Evolutionary conservation across 2,797 vertebrate genomes (phyloP).

Genomic region (Danio tinwini): DNA sequence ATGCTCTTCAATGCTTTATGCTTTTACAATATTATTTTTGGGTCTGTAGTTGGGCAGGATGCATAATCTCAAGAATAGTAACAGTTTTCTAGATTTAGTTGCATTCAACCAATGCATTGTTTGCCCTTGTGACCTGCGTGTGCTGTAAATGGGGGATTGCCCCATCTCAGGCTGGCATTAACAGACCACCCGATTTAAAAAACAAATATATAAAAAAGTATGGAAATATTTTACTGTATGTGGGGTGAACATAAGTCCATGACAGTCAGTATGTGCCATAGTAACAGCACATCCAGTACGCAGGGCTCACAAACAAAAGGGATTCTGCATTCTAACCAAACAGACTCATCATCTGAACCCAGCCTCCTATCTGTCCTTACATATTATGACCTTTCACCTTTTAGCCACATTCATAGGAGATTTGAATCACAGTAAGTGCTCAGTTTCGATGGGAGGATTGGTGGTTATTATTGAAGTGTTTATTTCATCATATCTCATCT

Average conservation of each 20-base stretch:
- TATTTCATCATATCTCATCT: conserved; percentile 46
- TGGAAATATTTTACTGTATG: not conserved
- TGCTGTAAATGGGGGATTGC: conserved; percentile 26
- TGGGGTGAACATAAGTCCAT: not conserved
- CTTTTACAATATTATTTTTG: conserved; percentile 58
- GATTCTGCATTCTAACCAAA: conserved; percentile 55
- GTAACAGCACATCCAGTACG: conserved; percentile 26
- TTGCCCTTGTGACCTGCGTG: conserved; percentile 39
- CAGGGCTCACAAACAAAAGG: conserved; percentile 39
- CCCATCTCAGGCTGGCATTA: conserved; percentile 15
- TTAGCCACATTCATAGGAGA: conserved; percentile 28
- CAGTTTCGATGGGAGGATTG: not conserved
- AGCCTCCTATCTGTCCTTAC: conserved; percentile 9
- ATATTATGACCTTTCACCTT: conserved; percentile 33
- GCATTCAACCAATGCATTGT: conserved; percentile 30
- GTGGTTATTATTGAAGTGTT: conserved; percentile 7
- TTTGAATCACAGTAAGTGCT: conserved; percentile 34
- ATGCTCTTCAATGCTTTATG: conserved; percentile 26
- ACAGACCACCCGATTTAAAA: not conserved
- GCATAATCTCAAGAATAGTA: conserved; percentile 51
- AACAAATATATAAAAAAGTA: not conserved
- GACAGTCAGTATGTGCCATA: conserved; percentile 15
- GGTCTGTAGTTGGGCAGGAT: conserved; percentile 64
- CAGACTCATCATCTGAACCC: conserved; percentile 31
- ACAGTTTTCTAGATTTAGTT: conserved; percentile 20